Evolutionary conservation across 2,797 vertebrate species (phyloP).

Genomic region (Enteromius fasciolatus): DNA sequence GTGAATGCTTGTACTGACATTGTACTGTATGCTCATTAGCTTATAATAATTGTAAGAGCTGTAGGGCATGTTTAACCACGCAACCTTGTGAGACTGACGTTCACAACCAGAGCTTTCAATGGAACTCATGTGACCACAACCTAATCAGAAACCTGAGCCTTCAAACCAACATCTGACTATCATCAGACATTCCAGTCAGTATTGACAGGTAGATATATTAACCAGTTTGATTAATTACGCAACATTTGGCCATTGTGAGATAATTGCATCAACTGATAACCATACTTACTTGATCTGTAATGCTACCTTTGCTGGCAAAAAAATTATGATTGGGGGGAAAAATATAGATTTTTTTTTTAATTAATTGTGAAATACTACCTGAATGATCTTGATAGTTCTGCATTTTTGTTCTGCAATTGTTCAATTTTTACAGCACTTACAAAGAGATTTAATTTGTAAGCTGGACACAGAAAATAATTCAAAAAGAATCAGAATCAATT

Average conservation of each 20-base stretch:
- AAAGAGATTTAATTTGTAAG: neutral
- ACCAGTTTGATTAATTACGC: conserved; percentile 1
- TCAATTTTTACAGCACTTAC: neutral
- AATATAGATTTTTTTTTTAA: neutral
- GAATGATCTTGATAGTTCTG: neutral
- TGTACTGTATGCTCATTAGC: conserved; percentile 17
- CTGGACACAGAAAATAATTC: neutral
- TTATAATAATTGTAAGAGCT: conserved; percentile 14
- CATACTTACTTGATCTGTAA: neutral
- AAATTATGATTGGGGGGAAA: neutral
- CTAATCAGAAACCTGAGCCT: neutral
- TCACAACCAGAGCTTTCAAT: neutral
- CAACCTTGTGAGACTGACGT: conserved; percentile 14
- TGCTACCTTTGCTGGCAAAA: neutral
- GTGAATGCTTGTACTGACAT: conserved; percentile 6
- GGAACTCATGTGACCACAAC: neutral
- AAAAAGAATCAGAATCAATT: neutral
- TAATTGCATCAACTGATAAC: neutral
- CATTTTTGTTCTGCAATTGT: neutral
- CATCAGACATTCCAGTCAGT: neutral
- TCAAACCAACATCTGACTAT: neutral
- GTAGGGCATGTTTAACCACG: neutral
- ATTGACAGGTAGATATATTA: neutral
- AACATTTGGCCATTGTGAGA: neutral
- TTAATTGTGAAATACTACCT: neutral